Base-by-base conservation (phyloP, 30 jellyfish, hydroid and myxozoan genomes). In the Turritopsis rubra region DNA sequence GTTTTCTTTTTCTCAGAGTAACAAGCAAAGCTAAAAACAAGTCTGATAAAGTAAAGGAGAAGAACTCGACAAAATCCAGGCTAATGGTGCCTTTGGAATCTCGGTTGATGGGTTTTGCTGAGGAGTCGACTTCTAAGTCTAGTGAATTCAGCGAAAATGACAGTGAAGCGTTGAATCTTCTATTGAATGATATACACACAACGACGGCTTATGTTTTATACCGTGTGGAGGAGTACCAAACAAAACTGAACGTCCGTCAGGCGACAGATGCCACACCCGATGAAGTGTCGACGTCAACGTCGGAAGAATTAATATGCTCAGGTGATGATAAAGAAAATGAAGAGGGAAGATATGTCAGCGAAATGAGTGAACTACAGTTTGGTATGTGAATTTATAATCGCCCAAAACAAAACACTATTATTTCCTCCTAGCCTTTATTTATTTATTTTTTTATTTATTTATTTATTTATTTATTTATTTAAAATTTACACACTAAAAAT, bases 311-410 rank as follows among this genome's bases (percentile, higher is more conserved):
- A 20, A 74, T 29, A 21, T 74, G 65, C 17, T 29, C 65, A 29
- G 24, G 19, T 13, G 82, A 74, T 13, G 65, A 74, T 74, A 74
- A 74, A 74, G 82, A 24, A 1, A 74, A 19, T 21, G 65, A 74
- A 30, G 18, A 74, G 65, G 82, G 80, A 0, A 54, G 54, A 52
- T 90, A 90, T 72, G 81, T 90, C 82, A 24, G 21, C 26, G 91
- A 85, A 66, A 93, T 93, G 96, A 81, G 78, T 65, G 79, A 76
- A 24, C 84, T 71, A 60, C 98, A 93, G 75, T 93, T 93, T 73
- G 98, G 98, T 93, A 73, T 54, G 88, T 18, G 31, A 28, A 68
- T 1, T 8, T 24, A 28, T 0, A 18, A 8, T 26, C 22, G 31
- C 52, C 5, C 5, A 68, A 68, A 68, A 26, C 8, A 21, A 21